A percentile compares a stretch with the other conserved stretches of the same genome.
Conservation (phyloP, 2,797 vertebrate genomes). For the Nasua narica region DNA sequence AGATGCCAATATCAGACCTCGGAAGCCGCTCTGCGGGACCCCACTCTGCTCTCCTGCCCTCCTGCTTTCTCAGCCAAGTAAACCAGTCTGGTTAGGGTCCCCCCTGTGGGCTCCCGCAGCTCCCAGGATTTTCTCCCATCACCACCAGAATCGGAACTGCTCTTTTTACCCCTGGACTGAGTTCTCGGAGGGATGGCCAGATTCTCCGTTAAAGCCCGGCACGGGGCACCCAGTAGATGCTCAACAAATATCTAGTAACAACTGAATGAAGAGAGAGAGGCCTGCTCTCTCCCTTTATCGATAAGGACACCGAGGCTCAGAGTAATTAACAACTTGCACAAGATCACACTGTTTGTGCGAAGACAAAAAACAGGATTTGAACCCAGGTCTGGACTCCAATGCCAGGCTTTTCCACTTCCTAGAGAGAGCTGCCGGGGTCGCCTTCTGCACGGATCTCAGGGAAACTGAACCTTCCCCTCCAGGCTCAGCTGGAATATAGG, state of each 20-base stretch:
- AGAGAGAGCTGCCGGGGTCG: background rate
- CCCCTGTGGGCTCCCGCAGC: background rate
- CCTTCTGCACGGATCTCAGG: background rate
- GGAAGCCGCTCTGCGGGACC: background rate
- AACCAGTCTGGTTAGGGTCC: background rate
- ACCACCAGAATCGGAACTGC: background rate
- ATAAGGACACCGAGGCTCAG: constrained; percentile 55
- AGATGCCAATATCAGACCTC: background rate
- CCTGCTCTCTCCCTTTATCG: background rate
- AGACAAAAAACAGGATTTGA: constrained; percentile 2
- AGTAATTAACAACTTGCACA: background rate
- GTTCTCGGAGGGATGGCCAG: background rate
- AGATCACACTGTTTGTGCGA: background rate
- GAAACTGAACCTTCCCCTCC: background rate
- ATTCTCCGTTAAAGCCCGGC: background rate
- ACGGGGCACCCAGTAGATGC: background rate
- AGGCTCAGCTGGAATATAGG: background rate
- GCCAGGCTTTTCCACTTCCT: background rate
- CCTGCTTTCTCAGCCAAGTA: background rate
- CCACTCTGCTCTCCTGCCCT: background rate
- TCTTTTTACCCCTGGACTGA: background rate
- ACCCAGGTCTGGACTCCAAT: background rate
- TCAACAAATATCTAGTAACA: background rate
- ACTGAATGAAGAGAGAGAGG: background rate
- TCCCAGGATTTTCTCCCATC: background rate